These are phyloP conservation scores for Anoplolepis gracilipes DNA, from an alignment of 1,140 invertebrate genomes.

Conservation along the genomic window DNA sequence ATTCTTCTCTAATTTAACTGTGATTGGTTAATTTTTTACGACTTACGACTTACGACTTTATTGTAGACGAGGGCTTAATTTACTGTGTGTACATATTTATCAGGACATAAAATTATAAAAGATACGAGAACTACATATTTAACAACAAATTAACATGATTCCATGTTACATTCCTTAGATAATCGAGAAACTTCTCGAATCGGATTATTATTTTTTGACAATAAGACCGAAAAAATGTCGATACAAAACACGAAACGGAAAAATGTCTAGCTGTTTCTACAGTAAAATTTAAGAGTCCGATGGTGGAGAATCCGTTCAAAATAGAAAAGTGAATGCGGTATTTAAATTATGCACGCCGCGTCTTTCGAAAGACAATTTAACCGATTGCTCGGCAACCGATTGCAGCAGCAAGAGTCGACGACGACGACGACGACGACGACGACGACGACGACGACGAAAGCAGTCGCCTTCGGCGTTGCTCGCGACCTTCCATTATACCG, in stretches of 20 bases:
- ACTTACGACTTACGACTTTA: no score
- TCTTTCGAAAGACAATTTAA: slow-evolving; percentile 48
- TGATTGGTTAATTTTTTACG: no score
- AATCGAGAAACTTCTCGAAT: background rate
- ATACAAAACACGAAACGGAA: background rate
- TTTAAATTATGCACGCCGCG: slow-evolving; percentile 37
- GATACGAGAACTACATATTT: background rate
- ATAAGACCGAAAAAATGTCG: background rate
- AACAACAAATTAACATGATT: background rate
- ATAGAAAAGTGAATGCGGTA: slow-evolving; percentile 16
- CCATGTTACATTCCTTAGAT: background rate
- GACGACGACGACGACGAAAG: slow-evolving; percentile 41
- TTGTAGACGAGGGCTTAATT: no score
- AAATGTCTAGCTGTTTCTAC: background rate
- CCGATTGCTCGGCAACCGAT: slow-evolving; percentile 44
- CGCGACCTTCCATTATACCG: slow-evolving; percentile 41
- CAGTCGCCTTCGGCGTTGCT: slow-evolving; percentile 31
- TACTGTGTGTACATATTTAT: background rate
- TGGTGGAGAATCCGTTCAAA: background rate
- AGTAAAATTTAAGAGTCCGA: background rate
- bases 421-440: slow-evolving; percentile 28
- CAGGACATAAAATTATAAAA: background rate
- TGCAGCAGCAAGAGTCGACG: slow-evolving; percentile 18
- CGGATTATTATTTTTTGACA: slow-evolving; percentile 8
- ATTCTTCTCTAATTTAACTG: no score